phyloP scores from a whole-genome alignment of 2,888 invertebrate species.

The Suillia variegata region DNA sequence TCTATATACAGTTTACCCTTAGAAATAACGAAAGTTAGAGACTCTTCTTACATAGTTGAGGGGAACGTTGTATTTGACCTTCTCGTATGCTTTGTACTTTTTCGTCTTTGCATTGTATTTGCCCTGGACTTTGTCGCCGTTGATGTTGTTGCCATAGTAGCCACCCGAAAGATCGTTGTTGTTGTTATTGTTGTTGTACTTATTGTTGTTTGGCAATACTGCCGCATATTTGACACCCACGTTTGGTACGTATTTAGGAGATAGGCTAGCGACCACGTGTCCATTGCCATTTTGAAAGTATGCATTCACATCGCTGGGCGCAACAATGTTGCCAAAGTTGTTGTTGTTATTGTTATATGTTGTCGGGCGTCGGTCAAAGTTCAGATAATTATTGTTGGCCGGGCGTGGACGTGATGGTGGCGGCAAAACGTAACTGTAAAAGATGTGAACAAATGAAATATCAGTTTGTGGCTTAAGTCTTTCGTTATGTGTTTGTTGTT shows the following conservation, averaged over 20 bases:
- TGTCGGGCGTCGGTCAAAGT: conserved; percentile 27
- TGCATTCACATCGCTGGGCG: conserved; percentile 33
- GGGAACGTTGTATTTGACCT: conserved; percentile 51
- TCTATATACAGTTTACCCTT: too few relatives aligned
- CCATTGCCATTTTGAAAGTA: conserved; percentile 25
- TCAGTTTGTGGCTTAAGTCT: conserved; percentile 17
- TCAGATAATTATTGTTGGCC: conserved; percentile 36
- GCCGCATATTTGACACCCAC: conserved; percentile 57
- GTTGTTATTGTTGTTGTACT: conserved; percentile 28
- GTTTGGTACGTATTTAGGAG: conserved; percentile 57
- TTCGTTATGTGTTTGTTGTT: too few relatives aligned
- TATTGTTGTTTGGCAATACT: conserved; percentile 38
- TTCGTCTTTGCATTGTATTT: conserved; percentile 60
- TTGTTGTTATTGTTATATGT: conserved; percentile 45
- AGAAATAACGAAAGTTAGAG: conserved; percentile 32
- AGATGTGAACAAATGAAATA: not conserved
- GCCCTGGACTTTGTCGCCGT: conserved; percentile 56
- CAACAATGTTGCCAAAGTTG: conserved; percentile 42
- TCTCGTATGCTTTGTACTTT: conserved; percentile 59
- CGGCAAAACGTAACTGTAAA: conserved; percentile 55
- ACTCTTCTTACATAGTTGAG: conserved; percentile 59
- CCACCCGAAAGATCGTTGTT: conserved; percentile 22
- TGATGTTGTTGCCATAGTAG: conserved; percentile 36
- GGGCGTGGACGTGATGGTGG: conserved; percentile 59
- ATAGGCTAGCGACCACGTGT: conserved; percentile 44